A percentile compares a stretch with the other conserved stretches of the same genome.
Conservation (phyloP, 2,888 invertebrate genomes). For the Conistra vaccinii region DNA sequence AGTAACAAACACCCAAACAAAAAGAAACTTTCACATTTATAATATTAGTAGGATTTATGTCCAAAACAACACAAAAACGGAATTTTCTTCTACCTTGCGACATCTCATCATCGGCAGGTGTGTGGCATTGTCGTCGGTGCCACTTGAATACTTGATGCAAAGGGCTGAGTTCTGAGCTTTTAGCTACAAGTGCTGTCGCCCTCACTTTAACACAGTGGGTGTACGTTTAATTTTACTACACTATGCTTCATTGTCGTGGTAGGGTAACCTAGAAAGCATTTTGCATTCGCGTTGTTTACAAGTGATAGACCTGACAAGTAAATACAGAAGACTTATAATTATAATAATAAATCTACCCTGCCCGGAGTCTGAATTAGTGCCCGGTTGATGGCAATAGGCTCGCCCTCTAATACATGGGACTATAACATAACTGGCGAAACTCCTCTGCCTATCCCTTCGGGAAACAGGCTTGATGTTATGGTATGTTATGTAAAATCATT, state of each 20-base stretch:
- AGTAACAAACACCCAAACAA: no score
- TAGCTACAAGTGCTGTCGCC: slow-evolving; percentile 71
- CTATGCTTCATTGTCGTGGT: slow-evolving; percentile 4
- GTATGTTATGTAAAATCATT: not conserved
- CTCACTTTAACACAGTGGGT: slow-evolving; percentile 62
- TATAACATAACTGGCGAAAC: not conserved
- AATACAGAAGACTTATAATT: not conserved
- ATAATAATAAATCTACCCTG: not conserved
- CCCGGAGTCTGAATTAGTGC: not conserved
- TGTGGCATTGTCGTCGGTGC: slow-evolving; percentile 84
- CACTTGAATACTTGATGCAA: slow-evolving; percentile 88
- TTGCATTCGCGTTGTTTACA: slow-evolving; percentile 13
- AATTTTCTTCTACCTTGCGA: slow-evolving; percentile 62
- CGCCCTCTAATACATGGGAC: not conserved
- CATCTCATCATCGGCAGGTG: slow-evolving; percentile 81
- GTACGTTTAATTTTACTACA: slow-evolving; percentile 45
- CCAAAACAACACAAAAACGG: not conserved
- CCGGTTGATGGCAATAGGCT: not conserved
- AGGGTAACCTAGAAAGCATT: slow-evolving; percentile 23
- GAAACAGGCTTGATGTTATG: not conserved
- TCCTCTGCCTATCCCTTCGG: not conserved
- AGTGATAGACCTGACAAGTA: not conserved
- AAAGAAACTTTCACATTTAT: no score
- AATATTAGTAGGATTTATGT: no score
- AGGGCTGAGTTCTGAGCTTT: slow-evolving; percentile 86